phyloP scores from a whole-genome alignment of 2,113 vertebrate genomes.

The Daphoenositta chrysoptera region DNA sequence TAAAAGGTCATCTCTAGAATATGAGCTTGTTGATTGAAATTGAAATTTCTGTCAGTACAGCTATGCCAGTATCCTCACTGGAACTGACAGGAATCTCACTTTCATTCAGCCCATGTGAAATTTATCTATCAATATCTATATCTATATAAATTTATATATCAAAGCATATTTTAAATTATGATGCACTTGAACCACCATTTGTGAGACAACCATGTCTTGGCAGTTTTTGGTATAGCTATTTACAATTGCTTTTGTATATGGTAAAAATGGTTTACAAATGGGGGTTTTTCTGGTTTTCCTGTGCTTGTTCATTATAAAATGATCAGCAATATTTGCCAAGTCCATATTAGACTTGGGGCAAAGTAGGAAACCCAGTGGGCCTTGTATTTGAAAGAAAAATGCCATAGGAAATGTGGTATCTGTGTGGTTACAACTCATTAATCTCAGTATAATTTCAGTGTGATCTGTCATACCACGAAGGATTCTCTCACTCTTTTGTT shows the following conservation, averaged over 20 bases:
- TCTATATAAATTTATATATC: neutral
- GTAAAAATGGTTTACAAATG: neutral
- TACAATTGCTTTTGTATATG: neutral
- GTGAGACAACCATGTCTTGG: neutral
- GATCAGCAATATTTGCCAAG: neutral
- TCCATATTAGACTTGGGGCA: neutral
- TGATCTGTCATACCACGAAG: neutral
- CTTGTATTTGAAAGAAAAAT: neutral
- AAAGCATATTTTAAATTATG: neutral
- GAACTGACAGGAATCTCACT: neutral
- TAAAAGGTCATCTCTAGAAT: neutral
- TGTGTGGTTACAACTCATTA: neutral
- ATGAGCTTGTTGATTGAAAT: neutral
- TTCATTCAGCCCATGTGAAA: neutral
- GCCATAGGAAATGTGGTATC: neutral
- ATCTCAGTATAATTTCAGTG: neutral
- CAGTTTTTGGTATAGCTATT: neutral
- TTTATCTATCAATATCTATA: neutral
- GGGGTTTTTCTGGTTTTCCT: neutral
- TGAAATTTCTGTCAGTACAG: neutral
- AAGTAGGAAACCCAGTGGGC: neutral
- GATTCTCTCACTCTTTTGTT: neutral
- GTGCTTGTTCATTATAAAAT: neutral
- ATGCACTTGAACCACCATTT: neutral
- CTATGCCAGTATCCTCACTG: neutral